Evolutionary conservation across 1,140 invertebrate genomes (phyloP), one percentile per base, ranked within the genome.

Genomic region (Drosophila tsacasi): DNA sequence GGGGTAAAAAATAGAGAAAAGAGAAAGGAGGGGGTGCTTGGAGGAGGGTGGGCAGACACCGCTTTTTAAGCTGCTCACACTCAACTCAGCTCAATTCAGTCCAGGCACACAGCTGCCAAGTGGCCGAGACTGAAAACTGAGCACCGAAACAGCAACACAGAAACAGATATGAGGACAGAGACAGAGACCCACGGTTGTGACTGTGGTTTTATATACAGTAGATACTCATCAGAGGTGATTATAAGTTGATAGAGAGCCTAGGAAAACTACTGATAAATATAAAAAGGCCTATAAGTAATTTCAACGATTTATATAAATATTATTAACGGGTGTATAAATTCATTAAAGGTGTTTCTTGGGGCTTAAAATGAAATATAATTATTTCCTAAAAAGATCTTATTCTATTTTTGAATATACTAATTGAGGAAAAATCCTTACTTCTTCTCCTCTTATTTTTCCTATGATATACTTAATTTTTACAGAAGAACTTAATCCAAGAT

Each of bases 41-140:
- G 15, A 39, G 39, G 46, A 9, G 21, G 21, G 15, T 13, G 21
- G 79, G 47, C 59, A 65, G 59, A 5, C 54, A 44, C 25, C 72
- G 69, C 52, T 50, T 73, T 72, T 73, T 59, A 73, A 73, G 69
- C 69, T 49, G 52, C 69, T 73, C 66, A 63, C 64, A 66, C 64
- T 62, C 64, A 66, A 46, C 63, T 30, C 66, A 40, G 61, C 62
- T 32, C 58, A 58, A 42, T 57, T 59, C 60, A 30, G 60, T 35
- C n/a, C 64, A 42, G 30, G 44, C 76, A 73, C 77, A 64, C 77
- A 78, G 79, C 80, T 74, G 67, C 80, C 80, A 78, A 83, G 74
- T 82, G 74, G 62, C 52, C 62, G 69, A 73, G 69, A 73, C 69
- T 73, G 37, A 72, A 71, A 72, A 42, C 66, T 58, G 69, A 73